Conservation (phyloP, 2,113 vertebrate genomes). For the Carassius auratus region DNA sequence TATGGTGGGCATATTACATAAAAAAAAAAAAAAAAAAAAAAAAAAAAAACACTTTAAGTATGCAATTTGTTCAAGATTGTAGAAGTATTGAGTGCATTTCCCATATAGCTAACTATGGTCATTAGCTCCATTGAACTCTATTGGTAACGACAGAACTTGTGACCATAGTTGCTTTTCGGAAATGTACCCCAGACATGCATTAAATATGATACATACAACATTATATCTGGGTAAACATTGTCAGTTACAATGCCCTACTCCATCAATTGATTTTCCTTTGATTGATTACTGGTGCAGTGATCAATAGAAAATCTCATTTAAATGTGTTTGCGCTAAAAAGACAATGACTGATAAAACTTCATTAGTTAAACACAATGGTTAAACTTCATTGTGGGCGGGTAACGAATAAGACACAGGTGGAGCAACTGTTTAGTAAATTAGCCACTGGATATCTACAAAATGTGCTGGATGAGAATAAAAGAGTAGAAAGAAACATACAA, state of each 20-base stretch:
- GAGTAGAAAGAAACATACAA: background rate
- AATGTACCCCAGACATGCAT: background rate
- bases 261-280: background rate
- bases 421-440: background rate
- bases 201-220: background rate
- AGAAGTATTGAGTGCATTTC: too few species aligned
- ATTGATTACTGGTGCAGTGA: background rate
- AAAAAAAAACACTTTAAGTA: background rate
- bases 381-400: background rate
- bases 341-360: too few species aligned
- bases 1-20: background rate
- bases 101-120: too few species aligned
- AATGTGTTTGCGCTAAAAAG: background rate
- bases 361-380: background rate
- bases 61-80: background rate
- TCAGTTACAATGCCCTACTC: background rate
- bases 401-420: background rate
- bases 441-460: slow-evolving; percentile 15
- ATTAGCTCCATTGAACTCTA: too few species aligned
- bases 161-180: too few species aligned
- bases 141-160: too few species aligned
- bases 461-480: background rate
- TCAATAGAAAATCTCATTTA: background rate
- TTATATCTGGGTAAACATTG: background rate
- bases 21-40: background rate